Base-by-base conservation (phyloP, 2,797 vertebrate genomes). In the Enteromius argenteus region DNA sequence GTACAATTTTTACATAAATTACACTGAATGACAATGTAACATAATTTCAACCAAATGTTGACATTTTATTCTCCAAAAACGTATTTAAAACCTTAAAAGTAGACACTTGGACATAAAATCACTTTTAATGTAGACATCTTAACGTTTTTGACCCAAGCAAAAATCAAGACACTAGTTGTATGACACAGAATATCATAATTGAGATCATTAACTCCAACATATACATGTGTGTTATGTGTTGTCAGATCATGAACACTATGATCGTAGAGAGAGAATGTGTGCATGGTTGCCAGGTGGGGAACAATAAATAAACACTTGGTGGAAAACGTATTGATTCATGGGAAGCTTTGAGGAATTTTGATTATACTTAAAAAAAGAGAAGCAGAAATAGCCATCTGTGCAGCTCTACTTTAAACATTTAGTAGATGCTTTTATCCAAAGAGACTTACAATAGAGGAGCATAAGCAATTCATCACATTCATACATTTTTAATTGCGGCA, bases 351-450 rank as follows among this genome's bases (percentile, higher is more conserved):
- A 56, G 9, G 21, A 10, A 58, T 58, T 58, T 58, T 11, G 60
- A 64, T 64, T 17, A 30, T 17, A 6, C 27, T 62, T 62, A 62
- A 62, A 15, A 14, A 62, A 64, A 64, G 58, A 64, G 13, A 32
- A 64, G 60, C 14, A 32, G 14, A 64, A 32, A 64, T 32, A 2
- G 4, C 6, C 10, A 5, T 30, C 39, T 14, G 6, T 64, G 27
- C 27, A 64, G 27, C 27, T 15, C 27, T 32, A 64, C 5, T 6
- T 64, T 64, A 32, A 27, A 13, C 39, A 39, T 71, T 44, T 42
- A 67, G 60, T 81, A 83, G 76, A 51, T 58, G 76, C 74, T 79
- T 58, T 78, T 44, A 82, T 39, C 39, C 69, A 72, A 72, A 46
- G 14, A 3, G 14, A 3, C 60, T 72, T 49, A 46, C 69, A 72